Conservation (phyloP, 2,113 vertebrate species). For the Entomyzon cyanotis region DNA sequence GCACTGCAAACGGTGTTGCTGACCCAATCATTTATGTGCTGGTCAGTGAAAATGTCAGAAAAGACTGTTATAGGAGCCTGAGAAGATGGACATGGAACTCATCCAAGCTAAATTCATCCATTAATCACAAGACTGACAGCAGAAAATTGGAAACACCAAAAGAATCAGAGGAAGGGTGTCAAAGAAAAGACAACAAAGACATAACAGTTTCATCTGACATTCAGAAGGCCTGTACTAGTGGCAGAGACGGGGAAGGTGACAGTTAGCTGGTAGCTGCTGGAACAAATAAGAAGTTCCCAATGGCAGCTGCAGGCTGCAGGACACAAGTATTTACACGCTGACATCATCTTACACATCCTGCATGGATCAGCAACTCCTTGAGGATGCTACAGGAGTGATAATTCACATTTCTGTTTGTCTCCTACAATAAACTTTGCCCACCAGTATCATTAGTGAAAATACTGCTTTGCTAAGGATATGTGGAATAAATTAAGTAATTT, state of each 20-base stretch:
- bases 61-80: slow-evolving; percentile 67
- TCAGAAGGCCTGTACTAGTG: neutral
- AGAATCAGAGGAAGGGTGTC: neutral
- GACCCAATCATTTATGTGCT: slow-evolving; percentile 89
- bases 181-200: neutral
- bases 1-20: slow-evolving; percentile 79
- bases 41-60: slow-evolving; percentile 76
- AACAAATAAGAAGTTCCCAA: neutral
- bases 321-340: neutral
- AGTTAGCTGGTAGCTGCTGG: neutral
- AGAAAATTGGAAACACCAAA: neutral
- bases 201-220: neutral
- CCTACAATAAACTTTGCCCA: neutral
- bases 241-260: neutral
- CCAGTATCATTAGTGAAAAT: neutral
- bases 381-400: neutral
- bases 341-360: neutral
- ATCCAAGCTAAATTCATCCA: neutral
- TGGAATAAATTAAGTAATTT: neutral
- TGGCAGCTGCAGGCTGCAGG: neutral
- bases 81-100: slow-evolving; percentile 19
- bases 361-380: neutral
- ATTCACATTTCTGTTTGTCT: neutral
- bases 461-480: neutral
- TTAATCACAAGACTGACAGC: neutral